Percentiles rank a stretch among this genome's conserved stretches.
Evolutionary conservation across 2,113 vertebrate species (phyloP).

Genomic region (Kryptolebias marmoratus): DNA sequence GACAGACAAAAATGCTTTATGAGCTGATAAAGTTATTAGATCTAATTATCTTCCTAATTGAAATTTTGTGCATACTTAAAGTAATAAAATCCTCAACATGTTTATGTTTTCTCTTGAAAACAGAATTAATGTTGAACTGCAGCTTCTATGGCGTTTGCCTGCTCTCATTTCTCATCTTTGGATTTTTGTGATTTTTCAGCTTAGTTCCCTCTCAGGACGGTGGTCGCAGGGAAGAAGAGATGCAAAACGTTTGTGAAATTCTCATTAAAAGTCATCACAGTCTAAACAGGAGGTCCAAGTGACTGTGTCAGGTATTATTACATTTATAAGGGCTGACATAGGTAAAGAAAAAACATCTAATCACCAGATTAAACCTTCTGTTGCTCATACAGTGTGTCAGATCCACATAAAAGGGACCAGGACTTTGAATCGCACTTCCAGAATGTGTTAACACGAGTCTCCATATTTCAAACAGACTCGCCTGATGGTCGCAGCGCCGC

Average conservation of each 20-base stretch:
- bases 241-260: slow-evolving; percentile 19
- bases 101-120: slow-evolving; percentile 15
- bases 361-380: slow-evolving; percentile 13
- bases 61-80: not conserved
- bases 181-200: slow-evolving; percentile 26
- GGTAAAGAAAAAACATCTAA: not conserved
- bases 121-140: slow-evolving; percentile 19
- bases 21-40: not conserved
- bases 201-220: slow-evolving; percentile 26
- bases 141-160: slow-evolving; percentile 1
- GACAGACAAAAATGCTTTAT: not conserved
- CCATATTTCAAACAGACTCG: slow-evolving; percentile 46
- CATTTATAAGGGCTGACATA: not conserved
- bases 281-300: slow-evolving; percentile 3
- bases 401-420: slow-evolving; percentile 15
- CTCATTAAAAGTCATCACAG: slow-evolving; percentile 28
- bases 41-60: not conserved
- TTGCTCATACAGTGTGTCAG: slow-evolving; percentile 28
- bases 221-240: slow-evolving; percentile 17
- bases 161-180: slow-evolving; percentile 27
- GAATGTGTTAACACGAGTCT: slow-evolving; percentile 20
- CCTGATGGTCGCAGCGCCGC: slow-evolving; percentile 24
- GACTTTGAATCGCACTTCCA: slow-evolving; percentile 23
- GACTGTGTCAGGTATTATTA: not conserved
- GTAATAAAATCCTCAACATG: not conserved